phyloP scores from a whole-genome alignment of 2,888 invertebrate genomes.

The Euplexia lucipara region DNA sequence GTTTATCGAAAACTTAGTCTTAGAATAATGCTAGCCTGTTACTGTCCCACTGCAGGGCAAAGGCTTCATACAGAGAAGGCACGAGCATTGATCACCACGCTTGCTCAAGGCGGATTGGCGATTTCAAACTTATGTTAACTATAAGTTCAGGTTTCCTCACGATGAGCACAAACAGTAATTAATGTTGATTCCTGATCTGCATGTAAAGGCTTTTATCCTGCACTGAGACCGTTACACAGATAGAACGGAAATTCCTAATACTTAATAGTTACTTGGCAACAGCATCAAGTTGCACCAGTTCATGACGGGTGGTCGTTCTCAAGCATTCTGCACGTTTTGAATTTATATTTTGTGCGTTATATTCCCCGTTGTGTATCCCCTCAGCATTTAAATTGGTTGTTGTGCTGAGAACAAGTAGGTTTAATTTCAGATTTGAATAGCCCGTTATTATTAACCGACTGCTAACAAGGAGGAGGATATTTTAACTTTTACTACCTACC shows the following conservation, averaged over 20 bases:
- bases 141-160: no score
- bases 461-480: no score
- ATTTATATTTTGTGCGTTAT: slow-evolving; percentile 57
- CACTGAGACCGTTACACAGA: neutral
- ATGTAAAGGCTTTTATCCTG: neutral
- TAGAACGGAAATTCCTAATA: slow-evolving; percentile 32
- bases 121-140: no score
- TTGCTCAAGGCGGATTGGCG: no score
- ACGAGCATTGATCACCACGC: no score
- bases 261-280: slow-evolving; percentile 43
- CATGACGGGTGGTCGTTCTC: slow-evolving; percentile 60
- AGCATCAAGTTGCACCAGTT: slow-evolving; percentile 44
- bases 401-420: slow-evolving; percentile 28
- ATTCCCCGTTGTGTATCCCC: slow-evolving; percentile 37
- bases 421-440: slow-evolving; percentile 12
- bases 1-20: no score
- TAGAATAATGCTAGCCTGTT: no score
- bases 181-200: neutral
- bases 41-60: no score
- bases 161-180: no score
- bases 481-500: no score
- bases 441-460: slow-evolving; percentile 15
- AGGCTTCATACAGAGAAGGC: no score
- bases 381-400: slow-evolving; percentile 49
- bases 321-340: slow-evolving; percentile 51